Percentiles rank a stretch among this genome's conserved stretches.
Evolutionary conservation across 2,797 vertebrate genomes (phyloP).

Genomic region (Onychomys torridus): DNA sequence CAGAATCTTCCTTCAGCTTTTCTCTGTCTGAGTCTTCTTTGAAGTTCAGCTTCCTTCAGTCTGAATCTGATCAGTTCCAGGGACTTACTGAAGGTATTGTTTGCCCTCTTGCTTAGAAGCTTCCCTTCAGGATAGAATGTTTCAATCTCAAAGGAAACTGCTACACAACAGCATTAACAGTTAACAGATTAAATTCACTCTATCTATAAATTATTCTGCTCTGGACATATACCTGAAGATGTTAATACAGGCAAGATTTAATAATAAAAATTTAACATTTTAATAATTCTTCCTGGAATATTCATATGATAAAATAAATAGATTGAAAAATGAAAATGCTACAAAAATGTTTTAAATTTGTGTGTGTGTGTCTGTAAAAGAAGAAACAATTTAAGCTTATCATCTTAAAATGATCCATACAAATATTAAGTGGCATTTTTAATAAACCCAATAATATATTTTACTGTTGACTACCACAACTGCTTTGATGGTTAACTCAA

Average conservation of each 20-base stretch:
- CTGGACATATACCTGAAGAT: not conserved
- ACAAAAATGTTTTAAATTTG: not conserved
- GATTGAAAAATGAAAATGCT: not conserved
- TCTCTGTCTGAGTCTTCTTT: not conserved
- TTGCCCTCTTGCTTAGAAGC: not conserved
- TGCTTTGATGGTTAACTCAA: slow-evolving; percentile 46
- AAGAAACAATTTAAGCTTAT: not conserved
- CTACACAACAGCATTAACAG: not conserved
- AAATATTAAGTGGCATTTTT: slow-evolving; percentile 4
- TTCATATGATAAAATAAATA: not conserved
- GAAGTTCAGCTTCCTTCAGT: not conserved
- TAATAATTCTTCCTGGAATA: not conserved
- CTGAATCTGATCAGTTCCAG: not conserved
- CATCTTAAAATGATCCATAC: slow-evolving; percentile 54
- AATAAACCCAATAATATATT: not conserved
- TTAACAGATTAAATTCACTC: not conserved
- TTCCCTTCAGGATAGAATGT: not conserved
- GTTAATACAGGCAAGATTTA: not conserved
- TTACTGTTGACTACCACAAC: slow-evolving; percentile 2
- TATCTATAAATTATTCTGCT: not conserved
- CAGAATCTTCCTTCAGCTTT: not conserved
- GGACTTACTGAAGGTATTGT: not conserved
- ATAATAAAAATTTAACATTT: not conserved
- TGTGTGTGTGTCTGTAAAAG: not conserved
- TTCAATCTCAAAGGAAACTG: not conserved